Percentiles rank a stretch among this genome's conserved stretches.
Evolutionary conservation across 2,113 vertebrate species (phyloP).

Genomic region (Cebus imitator): DNA sequence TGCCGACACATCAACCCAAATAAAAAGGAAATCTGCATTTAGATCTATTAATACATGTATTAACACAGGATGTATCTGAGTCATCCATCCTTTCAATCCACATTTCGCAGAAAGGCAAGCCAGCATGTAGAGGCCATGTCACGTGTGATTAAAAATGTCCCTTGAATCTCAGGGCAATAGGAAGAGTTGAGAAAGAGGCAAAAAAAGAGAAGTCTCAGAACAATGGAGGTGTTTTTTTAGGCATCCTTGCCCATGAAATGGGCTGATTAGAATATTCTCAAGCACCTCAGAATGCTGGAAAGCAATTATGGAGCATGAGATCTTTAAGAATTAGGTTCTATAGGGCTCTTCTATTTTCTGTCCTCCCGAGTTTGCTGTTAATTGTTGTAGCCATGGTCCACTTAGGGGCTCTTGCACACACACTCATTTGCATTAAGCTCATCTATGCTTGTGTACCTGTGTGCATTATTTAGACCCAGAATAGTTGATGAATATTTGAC

Average conservation of each 20-base stretch:
- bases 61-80: no score
- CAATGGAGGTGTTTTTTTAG: not conserved
- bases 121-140: not conserved
- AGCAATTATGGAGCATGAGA: not conserved
- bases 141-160: not conserved
- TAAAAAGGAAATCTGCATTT: not conserved
- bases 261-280: not conserved
- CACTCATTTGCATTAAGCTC: not conserved
- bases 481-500: not conserved
- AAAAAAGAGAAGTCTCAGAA: not conserved
- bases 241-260: not conserved
- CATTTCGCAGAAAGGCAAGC: not conserved
- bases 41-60: not conserved
- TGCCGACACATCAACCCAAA: no score
- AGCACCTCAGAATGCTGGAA: not conserved
- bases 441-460: not conserved
- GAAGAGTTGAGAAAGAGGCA: not conserved
- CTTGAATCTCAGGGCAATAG: no score
- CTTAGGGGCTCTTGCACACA: not conserved
- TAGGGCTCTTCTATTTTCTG: fast-evolving
- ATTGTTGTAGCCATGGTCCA: fast-evolving
- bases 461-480: not conserved
- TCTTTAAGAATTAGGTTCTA: not conserved
- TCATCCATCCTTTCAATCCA: not conserved
- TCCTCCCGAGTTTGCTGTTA: not conserved